Percentiles rank a stretch among this genome's conserved stretches.
Conservation (phyloP, 2,797 vertebrate species). For the Cuniculus paca region DNA sequence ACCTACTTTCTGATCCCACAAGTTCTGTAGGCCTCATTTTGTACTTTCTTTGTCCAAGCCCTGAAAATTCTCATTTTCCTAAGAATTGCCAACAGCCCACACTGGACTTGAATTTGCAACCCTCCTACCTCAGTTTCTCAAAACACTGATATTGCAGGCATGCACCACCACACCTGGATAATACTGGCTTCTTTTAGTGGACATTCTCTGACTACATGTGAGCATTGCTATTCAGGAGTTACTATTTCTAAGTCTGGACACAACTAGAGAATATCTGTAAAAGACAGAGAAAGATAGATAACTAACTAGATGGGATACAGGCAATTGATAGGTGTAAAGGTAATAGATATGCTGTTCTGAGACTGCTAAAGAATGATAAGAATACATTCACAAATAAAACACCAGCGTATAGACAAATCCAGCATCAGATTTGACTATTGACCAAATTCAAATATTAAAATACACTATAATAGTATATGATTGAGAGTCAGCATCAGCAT, state of each 20-base stretch:
- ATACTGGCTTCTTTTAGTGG: neutral
- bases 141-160: neutral
- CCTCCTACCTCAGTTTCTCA: neutral
- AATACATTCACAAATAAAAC: neutral
- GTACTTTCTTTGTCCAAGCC: neutral
- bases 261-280: neutral
- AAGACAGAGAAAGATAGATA: neutral
- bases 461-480: neutral
- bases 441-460: slow-evolving; percentile 24
- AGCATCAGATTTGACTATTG: neutral
- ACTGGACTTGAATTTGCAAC: neutral
- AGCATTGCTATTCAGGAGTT: neutral
- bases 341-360: neutral
- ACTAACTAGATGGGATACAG: neutral
- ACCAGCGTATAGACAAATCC: neutral
- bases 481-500: no score
- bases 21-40: neutral
- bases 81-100: neutral
- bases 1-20: neutral
- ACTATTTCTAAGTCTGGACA: neutral
- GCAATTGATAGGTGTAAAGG: neutral
- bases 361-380: neutral
- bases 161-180: neutral
- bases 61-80: neutral
- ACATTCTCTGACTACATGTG: neutral